Evolutionary conservation across 1,140 invertebrate genomes (phyloP).

Genomic region (Aphaenogaster ashmeadi): DNA sequence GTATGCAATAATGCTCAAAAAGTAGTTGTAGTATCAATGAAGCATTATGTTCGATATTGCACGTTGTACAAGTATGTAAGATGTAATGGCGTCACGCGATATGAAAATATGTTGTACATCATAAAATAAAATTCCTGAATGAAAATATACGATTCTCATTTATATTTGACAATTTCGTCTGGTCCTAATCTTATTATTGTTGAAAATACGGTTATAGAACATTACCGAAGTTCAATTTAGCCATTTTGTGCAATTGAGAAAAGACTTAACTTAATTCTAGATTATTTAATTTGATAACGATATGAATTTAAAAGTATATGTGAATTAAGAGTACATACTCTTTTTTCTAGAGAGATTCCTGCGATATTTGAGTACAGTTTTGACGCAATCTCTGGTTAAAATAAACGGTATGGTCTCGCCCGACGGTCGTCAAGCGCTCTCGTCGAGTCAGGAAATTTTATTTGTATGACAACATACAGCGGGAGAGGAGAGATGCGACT

Average conservation of each 20-base stretch:
- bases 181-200: no score
- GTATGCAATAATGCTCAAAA: no score
- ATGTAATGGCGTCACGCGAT: neutral
- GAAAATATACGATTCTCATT: neutral
- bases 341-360: neutral
- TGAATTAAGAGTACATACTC: neutral
- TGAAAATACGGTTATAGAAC: neutral
- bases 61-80: neutral
- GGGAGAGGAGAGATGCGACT: neutral
- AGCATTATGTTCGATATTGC: slow-evolving; percentile 7
- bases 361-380: neutral
- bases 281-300: slow-evolving; percentile 7
- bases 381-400: neutral
- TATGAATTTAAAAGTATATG: neutral
- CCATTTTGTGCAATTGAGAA: neutral
- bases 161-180: no score
- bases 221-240: neutral
- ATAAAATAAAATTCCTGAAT: slow-evolving; percentile 38
- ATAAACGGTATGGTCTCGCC: neutral
- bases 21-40: neutral
- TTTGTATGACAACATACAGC: slow-evolving; percentile 19
- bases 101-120: neutral
- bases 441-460: slow-evolving; percentile 17
- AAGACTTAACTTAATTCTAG: neutral
- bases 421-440: neutral